Conservation (phyloP, 2,113 vertebrate genomes). For the Aegithalos caudatus region DNA sequence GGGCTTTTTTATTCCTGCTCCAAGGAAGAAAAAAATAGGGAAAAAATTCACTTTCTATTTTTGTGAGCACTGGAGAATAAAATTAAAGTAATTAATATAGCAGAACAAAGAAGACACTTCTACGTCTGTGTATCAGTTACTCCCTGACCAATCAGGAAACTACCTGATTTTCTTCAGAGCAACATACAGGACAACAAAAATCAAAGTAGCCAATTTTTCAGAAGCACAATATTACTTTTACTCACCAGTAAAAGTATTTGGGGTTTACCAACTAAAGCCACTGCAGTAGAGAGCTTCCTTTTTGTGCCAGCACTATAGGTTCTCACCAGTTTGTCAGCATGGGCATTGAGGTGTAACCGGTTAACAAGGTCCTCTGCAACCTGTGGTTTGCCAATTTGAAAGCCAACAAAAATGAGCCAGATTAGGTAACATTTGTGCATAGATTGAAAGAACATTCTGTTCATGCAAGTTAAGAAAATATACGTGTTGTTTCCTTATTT, state of each 20-base stretch:
- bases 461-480: neutral
- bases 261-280: conserved; percentile 74
- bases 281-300: conserved; percentile 72
- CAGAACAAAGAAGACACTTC: neutral
- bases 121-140: neutral
- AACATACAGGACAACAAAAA: neutral
- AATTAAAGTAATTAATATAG: neutral
- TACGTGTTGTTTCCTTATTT: neutral
- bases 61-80: neutral
- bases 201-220: neutral
- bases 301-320: conserved; percentile 74
- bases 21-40: no score
- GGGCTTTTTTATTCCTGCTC: neutral
- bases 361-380: conserved; percentile 62
- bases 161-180: neutral
- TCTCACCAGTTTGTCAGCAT: conserved; percentile 59
- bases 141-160: neutral
- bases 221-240: neutral
- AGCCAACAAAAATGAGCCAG: neutral
- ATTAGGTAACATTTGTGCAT: neutral
- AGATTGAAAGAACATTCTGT: neutral
- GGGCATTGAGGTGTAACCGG: conserved; percentile 38
- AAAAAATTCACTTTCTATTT: neutral
- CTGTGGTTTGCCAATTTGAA: conserved; percentile 28
- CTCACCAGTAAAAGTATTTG: conserved; percentile 75